Conservation (phyloP, 2,113 vertebrate species). For the Mormyrus iriodes region DNA sequence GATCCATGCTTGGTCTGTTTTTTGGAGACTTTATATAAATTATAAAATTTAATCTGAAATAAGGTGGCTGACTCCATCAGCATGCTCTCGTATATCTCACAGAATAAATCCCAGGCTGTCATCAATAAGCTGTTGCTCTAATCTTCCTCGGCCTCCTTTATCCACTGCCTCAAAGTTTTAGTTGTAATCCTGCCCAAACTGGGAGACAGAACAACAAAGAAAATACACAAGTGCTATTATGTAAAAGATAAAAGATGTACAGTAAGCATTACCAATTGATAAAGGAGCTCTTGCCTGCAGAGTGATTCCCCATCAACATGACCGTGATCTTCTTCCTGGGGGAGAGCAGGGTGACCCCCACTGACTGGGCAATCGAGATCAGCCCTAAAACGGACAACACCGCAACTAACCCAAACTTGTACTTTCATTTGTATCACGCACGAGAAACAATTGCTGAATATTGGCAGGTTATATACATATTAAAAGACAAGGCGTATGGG, state of each 20-base stretch:
- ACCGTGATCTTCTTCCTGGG: constrained; percentile 75
- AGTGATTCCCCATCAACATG: constrained; percentile 77
- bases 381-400: constrained; percentile 48
- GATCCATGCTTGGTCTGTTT: neutral
- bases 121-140: neutral
- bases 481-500: neutral
- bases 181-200: neutral
- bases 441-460: neutral
- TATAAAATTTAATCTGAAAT: neutral
- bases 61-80: neutral
- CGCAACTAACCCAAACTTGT: neutral
- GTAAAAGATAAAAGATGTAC: neutral
- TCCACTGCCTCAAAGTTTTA: neutral
- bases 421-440: neutral
- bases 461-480: neutral
- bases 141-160: neutral
- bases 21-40: neutral
- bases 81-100: neutral
- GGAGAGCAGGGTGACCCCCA: constrained; percentile 63
- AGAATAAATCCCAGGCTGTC: neutral
- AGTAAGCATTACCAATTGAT: constrained; percentile 71
- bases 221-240: neutral
- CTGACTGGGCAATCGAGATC: constrained; percentile 59
- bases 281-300: constrained; percentile 76
- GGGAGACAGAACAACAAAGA: neutral